Percentiles rank a stretch among this genome's conserved stretches.
Conservation (phyloP, 2,797 vertebrate genomes). For the Microhierax caerulescens region DNA sequence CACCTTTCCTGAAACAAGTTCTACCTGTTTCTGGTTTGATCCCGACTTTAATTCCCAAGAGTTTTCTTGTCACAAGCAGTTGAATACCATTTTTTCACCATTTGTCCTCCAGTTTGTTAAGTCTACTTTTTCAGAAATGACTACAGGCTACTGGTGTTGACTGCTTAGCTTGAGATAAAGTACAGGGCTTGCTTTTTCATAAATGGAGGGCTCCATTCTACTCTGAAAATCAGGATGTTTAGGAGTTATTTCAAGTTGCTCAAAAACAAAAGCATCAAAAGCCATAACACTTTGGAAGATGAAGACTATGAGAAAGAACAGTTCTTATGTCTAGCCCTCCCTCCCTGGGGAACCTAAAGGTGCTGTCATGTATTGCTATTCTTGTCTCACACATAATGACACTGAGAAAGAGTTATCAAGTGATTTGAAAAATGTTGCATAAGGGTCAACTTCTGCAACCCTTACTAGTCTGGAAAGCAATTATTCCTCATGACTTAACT, state of each 20-base stretch:
- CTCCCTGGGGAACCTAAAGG: not conserved
- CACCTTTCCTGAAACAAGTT: not conserved
- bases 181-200: not conserved
- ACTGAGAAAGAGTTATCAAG: not conserved
- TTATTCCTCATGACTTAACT: not conserved
- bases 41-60: not conserved
- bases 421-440: not conserved
- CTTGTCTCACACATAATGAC: not conserved
- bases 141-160: not conserved
- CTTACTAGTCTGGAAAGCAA: constrained; percentile 1
- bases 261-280: constrained; percentile 1
- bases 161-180: not conserved
- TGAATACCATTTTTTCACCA: not conserved
- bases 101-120: not conserved
- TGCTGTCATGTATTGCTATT: not conserved
- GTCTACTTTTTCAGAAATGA: not conserved
- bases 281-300: not conserved
- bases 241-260: not conserved
- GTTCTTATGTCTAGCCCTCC: not conserved
- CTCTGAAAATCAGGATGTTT: not conserved
- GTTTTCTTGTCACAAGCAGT: not conserved
- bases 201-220: not conserved
- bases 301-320: not conserved
- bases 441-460: not conserved
- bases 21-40: not conserved